Conservation (phyloP, 2,113 vertebrate genomes). For the Corythoichthys haematopterus region DNA sequence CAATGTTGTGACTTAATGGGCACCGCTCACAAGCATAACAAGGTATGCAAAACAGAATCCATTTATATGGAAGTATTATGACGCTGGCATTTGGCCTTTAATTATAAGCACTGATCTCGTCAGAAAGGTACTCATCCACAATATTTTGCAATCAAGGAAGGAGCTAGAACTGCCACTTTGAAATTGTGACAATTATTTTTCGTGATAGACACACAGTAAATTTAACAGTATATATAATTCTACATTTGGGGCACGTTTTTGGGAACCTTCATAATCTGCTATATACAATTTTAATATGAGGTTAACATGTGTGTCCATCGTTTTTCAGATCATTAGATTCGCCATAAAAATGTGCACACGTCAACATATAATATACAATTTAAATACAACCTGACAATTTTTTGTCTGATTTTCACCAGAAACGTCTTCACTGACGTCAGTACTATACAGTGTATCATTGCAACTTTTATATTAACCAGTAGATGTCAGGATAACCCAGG, state of each 20-base stretch:
- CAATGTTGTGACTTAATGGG: conserved; percentile 25
- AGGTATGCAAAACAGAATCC: conserved; percentile 20
- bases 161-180: neutral
- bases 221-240: neutral
- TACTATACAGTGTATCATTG: neutral
- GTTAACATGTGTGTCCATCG: neutral
- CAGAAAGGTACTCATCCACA: neutral
- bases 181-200: neutral
- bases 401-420: neutral
- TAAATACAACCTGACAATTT: neutral
- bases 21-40: conserved; percentile 23
- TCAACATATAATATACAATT: too few relatives aligned
- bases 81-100: conserved; percentile 23
- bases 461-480: conserved; percentile 28
- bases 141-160: neutral
- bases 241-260: neutral
- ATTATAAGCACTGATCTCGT: neutral
- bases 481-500: conserved; percentile 42
- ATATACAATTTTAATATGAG: too few relatives aligned
- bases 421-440: neutral
- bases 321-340: neutral
- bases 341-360: too few relatives aligned
- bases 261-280: neutral
- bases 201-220: neutral
- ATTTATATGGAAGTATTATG: conserved; percentile 22